A percentile compares a stretch with the other conserved stretches of the same genome.
Conservation (phyloP, 2,113 vertebrate genomes). For the Mustelus asterias region DNA sequence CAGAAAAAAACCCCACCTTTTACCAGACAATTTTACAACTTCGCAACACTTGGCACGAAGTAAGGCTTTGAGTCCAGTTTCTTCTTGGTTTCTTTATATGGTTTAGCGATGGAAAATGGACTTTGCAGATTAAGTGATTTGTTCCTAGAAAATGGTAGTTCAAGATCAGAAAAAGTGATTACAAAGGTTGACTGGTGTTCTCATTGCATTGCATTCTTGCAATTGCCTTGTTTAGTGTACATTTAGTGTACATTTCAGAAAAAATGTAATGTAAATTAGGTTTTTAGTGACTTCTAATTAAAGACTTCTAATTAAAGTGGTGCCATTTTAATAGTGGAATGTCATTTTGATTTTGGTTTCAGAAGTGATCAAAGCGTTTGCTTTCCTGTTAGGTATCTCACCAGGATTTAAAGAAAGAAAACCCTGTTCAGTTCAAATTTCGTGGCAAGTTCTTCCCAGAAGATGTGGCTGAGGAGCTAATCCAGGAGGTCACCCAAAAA, state of each 20-base stretch:
- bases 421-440: constrained; percentile 87
- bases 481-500: constrained; percentile 93
- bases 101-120: background rate
- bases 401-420: constrained; percentile 88
- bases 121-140: background rate
- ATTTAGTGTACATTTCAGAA: background rate
- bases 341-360: background rate
- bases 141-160: background rate
- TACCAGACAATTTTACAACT: no score
- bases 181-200: background rate
- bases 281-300: background rate
- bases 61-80: background rate
- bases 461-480: constrained; percentile 85
- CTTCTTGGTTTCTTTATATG: background rate
- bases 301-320: background rate
- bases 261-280: background rate
- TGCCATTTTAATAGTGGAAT: background rate
- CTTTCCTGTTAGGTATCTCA: constrained; percentile 68
- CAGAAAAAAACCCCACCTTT: no score
- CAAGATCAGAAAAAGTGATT: background rate
- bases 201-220: background rate
- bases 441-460: constrained; percentile 91
- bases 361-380: background rate
- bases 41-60: background rate
- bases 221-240: background rate